Conservation (phyloP, 1,140 invertebrate genomes). For the Leptonema lineaticorne region DNA sequence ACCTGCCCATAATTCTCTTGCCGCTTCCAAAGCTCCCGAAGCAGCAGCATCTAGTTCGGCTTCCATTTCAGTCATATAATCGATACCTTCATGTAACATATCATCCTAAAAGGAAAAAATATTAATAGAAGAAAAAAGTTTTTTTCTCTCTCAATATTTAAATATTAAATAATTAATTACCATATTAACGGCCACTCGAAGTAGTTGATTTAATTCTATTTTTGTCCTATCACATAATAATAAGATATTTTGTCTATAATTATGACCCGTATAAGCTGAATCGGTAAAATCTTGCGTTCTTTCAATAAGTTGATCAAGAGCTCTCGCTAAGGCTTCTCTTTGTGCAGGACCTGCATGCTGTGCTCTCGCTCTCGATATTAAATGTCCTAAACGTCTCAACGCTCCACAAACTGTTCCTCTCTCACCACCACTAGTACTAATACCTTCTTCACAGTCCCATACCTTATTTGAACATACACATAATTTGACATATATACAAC, state of each 20-base stretch:
- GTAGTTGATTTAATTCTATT: slow-evolving; percentile 81
- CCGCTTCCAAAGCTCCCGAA: slow-evolving; percentile 52
- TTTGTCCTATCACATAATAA: slow-evolving; percentile 85
- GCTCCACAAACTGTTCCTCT: slow-evolving; percentile 51
- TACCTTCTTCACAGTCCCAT: slow-evolving; percentile 37
- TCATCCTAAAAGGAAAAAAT: slow-evolving; percentile 29
- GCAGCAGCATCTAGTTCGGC: slow-evolving; percentile 52
- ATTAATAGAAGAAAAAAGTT: background rate
- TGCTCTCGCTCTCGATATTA: slow-evolving; percentile 48
- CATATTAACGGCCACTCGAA: slow-evolving; percentile 80
- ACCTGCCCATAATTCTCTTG: slow-evolving; percentile 52
- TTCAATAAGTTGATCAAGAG: slow-evolving; percentile 89
- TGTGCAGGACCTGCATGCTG: slow-evolving; percentile 60
- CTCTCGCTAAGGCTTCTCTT: slow-evolving; percentile 74
- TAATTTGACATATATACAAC: slow-evolving; percentile 1
- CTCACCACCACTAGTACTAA: slow-evolving; percentile 51
- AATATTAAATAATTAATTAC: slow-evolving; percentile 57
- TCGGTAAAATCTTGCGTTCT: slow-evolving; percentile 98
- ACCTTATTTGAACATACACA: slow-evolving; percentile 22
- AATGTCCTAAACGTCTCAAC: slow-evolving; percentile 51
- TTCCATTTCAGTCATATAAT: slow-evolving; percentile 50
- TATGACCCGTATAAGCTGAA: slow-evolving; percentile 96
- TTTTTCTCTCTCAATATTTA: background rate
- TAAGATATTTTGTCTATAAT: slow-evolving; percentile 93
- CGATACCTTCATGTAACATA: slow-evolving; percentile 47